phyloP scores from a whole-genome alignment of 2,113 vertebrate species.

The Ammodytes dubius region DNA sequence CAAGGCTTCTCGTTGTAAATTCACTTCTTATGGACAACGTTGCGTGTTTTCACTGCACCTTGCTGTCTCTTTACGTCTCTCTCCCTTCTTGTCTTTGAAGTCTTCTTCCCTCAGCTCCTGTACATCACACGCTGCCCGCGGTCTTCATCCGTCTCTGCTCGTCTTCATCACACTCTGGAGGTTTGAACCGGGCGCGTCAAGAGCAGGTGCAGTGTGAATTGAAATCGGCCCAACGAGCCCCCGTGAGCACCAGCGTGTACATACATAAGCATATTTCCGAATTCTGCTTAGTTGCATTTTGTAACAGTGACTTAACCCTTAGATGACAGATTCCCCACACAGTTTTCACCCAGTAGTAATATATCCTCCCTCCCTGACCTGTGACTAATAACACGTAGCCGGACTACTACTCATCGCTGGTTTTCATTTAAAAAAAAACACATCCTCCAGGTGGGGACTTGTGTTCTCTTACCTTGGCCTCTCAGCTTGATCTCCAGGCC shows the following conservation, averaged over 20 bases:
- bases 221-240: constrained; percentile 22
- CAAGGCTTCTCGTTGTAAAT: neutral
- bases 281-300: neutral
- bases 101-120: constrained; percentile 27
- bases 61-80: neutral
- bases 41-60: neutral
- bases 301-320: neutral
- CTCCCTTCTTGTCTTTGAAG: constrained; percentile 10
- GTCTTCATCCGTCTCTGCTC: constrained; percentile 58
- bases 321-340: neutral
- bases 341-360: neutral
- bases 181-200: constrained; percentile 27
- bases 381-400: constrained; percentile 8
- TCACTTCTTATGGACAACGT: neutral
- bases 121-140: constrained; percentile 47
- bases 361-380: neutral
- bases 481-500: constrained; percentile 82
- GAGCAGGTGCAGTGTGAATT: constrained; percentile 57
- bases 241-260: neutral
- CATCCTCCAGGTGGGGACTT: constrained; percentile 30
- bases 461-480: constrained; percentile 83
- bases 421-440: neutral
- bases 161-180: constrained; percentile 62
- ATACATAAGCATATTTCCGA: neutral
- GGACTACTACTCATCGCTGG: neutral